Evolutionary conservation across 2,797 vertebrate species (phyloP).

Genomic region (Tokudaia tokunoshimensis): DNA sequence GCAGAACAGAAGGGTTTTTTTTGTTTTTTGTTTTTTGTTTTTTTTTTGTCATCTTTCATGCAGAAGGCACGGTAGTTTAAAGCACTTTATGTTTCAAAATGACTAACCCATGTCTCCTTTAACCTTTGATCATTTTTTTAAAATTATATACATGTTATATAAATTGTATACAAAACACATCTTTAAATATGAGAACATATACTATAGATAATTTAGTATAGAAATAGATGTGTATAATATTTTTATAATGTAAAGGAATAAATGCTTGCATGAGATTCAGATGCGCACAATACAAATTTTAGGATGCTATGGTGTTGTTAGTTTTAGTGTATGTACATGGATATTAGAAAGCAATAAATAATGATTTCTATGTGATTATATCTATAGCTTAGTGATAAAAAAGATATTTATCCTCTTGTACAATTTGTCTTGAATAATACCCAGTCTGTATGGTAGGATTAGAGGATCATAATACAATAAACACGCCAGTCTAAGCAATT

Average conservation of each 20-base stretch:
- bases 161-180: background rate
- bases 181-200: background rate
- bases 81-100: background rate
- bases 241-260: background rate
- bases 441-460: background rate
- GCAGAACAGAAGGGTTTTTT: background rate
- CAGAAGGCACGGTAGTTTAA: background rate
- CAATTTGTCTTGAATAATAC: background rate
- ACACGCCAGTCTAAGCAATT: background rate
- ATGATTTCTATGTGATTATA: background rate
- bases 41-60: background rate
- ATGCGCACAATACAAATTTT: background rate
- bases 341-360: background rate
- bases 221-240: background rate
- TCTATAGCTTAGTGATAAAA: background rate
- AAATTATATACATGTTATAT: background rate
- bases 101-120: background rate
- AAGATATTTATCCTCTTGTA: slow-evolving; percentile 19
- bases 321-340: background rate
- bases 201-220: background rate
- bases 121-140: background rate
- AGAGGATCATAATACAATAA: background rate
- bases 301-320: background rate
- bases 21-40: background rate
- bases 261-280: background rate